Base-by-base conservation (phyloP, 2,113 vertebrate genomes). In the Hemicordylus capensis region DNA sequence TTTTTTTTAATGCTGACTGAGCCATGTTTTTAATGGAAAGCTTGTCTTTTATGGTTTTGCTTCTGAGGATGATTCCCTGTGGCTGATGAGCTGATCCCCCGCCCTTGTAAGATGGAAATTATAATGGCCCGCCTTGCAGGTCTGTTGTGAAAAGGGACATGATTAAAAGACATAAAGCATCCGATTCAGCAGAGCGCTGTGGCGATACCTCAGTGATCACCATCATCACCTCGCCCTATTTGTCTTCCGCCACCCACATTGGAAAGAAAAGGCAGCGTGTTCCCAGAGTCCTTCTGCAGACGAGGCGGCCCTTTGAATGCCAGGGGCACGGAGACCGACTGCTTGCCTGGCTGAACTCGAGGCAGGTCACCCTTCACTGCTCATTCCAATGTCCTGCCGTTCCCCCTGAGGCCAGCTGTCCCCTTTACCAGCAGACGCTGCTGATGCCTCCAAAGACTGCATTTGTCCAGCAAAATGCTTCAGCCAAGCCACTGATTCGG, bases 381-480 rank as follows among this genome's bases (percentile, higher is more conserved):
- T 91, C 78, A 83, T 72, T 74, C 26, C 6, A 80, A 39, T 34
- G 78, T 44, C 72, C 51, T 58, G 31, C 85, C 76, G 14, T 88
- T 86, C 86, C 80, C 70, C 87, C 73, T 31, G 76, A 84, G 42
- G 84, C 86, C 89, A 93, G 89, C 86, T 93, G 93, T 93, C 94
- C 74, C 84, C 75, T 90, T 93, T 94, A 88, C 91, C 81, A 90
- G 87, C 84, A 69, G 88, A 91, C 88, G 67, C 51, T 17, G 51
- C 58, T 90, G 89, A 92, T 93, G 89, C 73, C 87, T 91, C 84
- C 56, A 2, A 88, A 90, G 83, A 91, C 88, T 79, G 84, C 88
- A 93, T 91, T 91, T 95, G 89, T 93, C 92, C 87, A 88, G 84
- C 86, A 88, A 92, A 86, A 74, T 83, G 78, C 92, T 92, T 90